phyloP scores from a whole-genome alignment of 2,888 invertebrate genomes.

The Amphipyra tragopoginis region DNA sequence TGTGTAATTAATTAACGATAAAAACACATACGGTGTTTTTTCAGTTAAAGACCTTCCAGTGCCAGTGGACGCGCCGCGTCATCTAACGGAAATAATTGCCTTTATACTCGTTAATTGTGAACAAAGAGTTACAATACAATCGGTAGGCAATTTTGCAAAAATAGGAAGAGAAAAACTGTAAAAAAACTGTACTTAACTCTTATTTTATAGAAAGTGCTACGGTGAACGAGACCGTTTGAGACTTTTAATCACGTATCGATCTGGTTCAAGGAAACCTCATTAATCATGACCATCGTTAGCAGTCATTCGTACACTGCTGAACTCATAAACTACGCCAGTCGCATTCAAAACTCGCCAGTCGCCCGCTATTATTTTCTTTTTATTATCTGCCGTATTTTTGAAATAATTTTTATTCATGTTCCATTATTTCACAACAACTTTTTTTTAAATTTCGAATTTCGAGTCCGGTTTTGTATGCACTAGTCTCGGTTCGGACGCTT shows the following conservation, averaged over 20 bases:
- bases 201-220: neutral
- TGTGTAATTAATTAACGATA: neutral
- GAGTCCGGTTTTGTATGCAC: conserved; percentile 32
- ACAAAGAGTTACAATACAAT: conserved; percentile 34
- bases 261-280: conserved; percentile 14
- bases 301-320: conserved; percentile 20
- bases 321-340: conserved; percentile 24
- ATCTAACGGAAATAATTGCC: conserved; percentile 33
- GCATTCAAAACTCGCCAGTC: conserved; percentile 17
- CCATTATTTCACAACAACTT: conserved; percentile 1
- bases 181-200: neutral
- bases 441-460: conserved; percentile 7
- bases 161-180: conserved; percentile 7
- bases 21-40: neutral
- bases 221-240: neutral
- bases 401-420: conserved; percentile 1
- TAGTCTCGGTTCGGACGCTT: conserved; percentile 51
- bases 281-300: conserved; percentile 21
- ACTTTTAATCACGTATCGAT: conserved; percentile 26
- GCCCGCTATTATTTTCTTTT: conserved; percentile 7
- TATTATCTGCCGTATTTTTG: neutral
- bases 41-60: conserved; percentile 18
- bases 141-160: conserved; percentile 17
- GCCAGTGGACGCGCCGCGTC: conserved; percentile 29
- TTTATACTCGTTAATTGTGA: conserved; percentile 17